These are phyloP conservation scores for Gymnarchus niloticus DNA, from an alignment of 2,113 vertebrate genomes.

Conservation along the genomic window DNA sequence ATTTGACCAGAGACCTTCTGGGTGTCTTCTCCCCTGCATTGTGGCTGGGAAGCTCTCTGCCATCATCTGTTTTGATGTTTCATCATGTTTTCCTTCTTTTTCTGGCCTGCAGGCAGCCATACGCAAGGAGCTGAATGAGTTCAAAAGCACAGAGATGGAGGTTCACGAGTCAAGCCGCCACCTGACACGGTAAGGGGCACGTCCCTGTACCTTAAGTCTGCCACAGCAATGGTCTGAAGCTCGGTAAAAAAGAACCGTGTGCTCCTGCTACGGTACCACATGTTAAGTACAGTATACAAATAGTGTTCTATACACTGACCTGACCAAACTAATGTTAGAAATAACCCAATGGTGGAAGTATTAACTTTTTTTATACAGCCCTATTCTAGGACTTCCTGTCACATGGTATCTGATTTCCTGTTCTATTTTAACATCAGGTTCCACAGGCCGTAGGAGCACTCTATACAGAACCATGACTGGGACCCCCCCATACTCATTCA, in stretches of 20 bases:
- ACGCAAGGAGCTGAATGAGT: constrained; percentile 96
- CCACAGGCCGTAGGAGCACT: constrained; percentile 79
- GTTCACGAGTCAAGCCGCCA: constrained; percentile 96
- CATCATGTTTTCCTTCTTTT: not conserved
- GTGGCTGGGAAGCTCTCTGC: not conserved
- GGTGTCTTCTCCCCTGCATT: not conserved
- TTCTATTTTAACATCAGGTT: constrained; percentile 68
- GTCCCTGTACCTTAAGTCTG: not conserved
- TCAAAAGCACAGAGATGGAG: constrained; percentile 99
- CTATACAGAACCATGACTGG: constrained; percentile 54
- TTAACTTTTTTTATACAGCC: too few species aligned
- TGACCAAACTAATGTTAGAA: not conserved
- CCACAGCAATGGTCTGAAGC: not conserved
- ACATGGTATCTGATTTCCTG: not conserved
- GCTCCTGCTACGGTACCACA: not conserved
- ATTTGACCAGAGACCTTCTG: too few species aligned
- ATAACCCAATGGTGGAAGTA: not conserved
- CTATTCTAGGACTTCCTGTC: not conserved
- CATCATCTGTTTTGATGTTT: not conserved
- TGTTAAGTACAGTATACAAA: too few species aligned
- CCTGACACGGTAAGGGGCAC: constrained; percentile 81
- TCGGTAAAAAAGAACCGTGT: not conserved
- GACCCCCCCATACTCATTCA: constrained; percentile 35
- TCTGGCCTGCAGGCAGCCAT: constrained; percentile 81
- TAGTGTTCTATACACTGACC: not conserved